Conservation (phyloP, 2,888 invertebrate genomes). For the Drosophila acutilabella region DNA sequence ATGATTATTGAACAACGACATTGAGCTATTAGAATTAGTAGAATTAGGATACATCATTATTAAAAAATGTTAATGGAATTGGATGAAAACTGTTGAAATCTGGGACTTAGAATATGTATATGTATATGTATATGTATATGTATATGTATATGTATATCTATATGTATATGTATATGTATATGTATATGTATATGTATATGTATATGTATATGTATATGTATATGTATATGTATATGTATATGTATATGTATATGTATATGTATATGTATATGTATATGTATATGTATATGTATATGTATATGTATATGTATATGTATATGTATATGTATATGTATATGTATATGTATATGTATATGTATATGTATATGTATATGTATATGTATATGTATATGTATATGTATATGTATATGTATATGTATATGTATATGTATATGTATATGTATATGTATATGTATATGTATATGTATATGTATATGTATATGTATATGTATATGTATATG, state of each 20-base stretch:
- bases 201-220: slow-evolving; percentile 14
- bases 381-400: slow-evolving; percentile 4
- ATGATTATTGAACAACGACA: slow-evolving; percentile 31
- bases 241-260: slow-evolving; percentile 1
- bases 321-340: slow-evolving; percentile 1
- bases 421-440: slow-evolving; percentile 4
- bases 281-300: slow-evolving; percentile 11
- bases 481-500: slow-evolving; percentile 9
- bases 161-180: slow-evolving; percentile 10
- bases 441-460: slow-evolving; percentile 9
- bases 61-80: slow-evolving; percentile 1
- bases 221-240: slow-evolving; percentile 5
- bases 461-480: slow-evolving; percentile 12
- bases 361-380: slow-evolving; percentile 7
- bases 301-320: slow-evolving; percentile 3
- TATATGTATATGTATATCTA: slow-evolving; percentile 31
- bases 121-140: slow-evolving; percentile 28
- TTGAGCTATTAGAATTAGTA: slow-evolving; percentile 33
- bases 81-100: slow-evolving; percentile 19
- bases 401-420: slow-evolving; percentile 3
- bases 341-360: slow-evolving; percentile 5
- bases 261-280: slow-evolving; percentile 6
- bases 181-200: slow-evolving; percentile 29
- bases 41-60: slow-evolving; percentile 13
- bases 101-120: slow-evolving; percentile 13